Evolutionary conservation across 2,113 vertebrate species (phyloP), one percentile per base, ranked within the genome.

Genomic region (Tupaia tana): DNA sequence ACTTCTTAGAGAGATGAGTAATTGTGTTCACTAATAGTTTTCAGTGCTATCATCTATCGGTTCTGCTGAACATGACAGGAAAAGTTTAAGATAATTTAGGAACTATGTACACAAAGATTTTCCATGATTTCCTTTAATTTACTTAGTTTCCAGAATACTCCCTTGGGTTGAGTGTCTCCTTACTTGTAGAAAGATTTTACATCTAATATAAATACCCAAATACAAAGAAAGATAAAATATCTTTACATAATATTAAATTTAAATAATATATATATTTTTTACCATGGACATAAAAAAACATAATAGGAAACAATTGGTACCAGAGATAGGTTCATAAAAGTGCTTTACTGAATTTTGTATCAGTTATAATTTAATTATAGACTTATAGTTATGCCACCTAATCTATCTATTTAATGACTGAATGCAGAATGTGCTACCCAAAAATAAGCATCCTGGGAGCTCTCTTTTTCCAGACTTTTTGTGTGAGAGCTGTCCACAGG

Each of bases 181-280:
- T 94, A 66, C 12, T 59, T 64, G 67, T 31, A 69, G 54, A 71
- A 64, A 81, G 79, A 64, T 8, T 73, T 29, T 69, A 1, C 22
- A 71, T 61, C 8, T 79, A 79, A 89, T 71, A 20, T 15, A 85
- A 95, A 27, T 24, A 66, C 8, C 16, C 81, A 86, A 69, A 69
- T 29, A 79, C n/a, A 67, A 70, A 80, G 20, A 43, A 43, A 43
- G 43, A 43, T 43, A 43, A 43, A 43, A 43, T 43, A 15, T 78
- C 7, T 66, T 61, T 58, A 52, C 27, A 22, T 43, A 89, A 74
- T 29, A 93, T 54, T 90, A 70, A 75, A 63, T 86, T 89, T 85
- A 78, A 95, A 77, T 95, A 80, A 86, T 81, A 89, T 69, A 80
- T 77, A 43, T 43, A 43, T 43, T 43, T 4, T 83, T 95, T 90